phyloP scores from a whole-genome alignment of 2,888 invertebrate genomes.

The Meteorus colon region DNA sequence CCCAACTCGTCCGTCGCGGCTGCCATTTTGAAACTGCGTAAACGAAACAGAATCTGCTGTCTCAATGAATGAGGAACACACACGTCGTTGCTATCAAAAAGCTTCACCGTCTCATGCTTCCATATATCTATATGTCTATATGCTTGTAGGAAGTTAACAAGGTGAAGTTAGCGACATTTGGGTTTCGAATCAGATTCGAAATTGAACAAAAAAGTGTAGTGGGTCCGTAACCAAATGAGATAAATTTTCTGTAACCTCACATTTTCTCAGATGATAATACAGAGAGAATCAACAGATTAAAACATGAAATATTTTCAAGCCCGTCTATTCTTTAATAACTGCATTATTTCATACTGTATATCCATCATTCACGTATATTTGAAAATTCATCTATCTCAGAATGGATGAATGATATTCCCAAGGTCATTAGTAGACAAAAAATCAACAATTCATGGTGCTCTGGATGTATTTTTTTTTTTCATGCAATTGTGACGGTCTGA shows the following conservation, averaged over 20 bases:
- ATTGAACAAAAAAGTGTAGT: background rate
- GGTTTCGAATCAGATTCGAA: background rate
- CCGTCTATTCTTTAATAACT: no score
- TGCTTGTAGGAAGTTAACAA: background rate
- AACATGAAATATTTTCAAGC: no score
- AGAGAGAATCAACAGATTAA: no score
- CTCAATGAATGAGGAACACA: slow-evolving; percentile 8
- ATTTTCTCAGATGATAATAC: background rate
- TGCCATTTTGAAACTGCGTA: slow-evolving; percentile 60
- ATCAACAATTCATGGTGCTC: no score
- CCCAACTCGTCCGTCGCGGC: slow-evolving; percentile 69
- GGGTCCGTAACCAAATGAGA: background rate
- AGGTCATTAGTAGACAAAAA: no score
- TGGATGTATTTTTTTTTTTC: no score
- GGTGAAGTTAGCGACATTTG: background rate
- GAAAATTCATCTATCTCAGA: no score
- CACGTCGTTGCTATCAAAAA: slow-evolving; percentile 6
- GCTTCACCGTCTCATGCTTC: background rate
- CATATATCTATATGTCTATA: background rate
- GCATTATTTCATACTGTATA: no score
- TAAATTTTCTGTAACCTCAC: background rate
- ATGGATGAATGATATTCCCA: no score
- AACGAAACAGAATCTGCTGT: background rate
- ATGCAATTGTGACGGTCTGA: background rate
- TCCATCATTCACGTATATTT: no score